Evolutionary conservation across 1,140 invertebrate species (phyloP).

Genomic region (Acromyrmex heyeri): DNA sequence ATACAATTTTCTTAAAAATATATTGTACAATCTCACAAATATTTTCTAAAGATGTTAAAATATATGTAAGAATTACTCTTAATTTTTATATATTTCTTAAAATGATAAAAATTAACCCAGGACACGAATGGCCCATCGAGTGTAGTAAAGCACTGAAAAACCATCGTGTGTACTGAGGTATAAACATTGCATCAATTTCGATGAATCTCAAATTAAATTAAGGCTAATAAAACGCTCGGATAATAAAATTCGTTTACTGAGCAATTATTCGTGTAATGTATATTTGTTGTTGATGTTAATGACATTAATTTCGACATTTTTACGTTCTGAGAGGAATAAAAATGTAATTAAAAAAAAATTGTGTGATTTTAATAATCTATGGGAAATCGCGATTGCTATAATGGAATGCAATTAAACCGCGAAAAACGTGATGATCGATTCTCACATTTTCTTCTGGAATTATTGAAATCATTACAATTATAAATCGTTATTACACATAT

Average conservation of each 20-base stretch:
- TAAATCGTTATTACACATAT: background rate
- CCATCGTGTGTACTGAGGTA: too few species aligned
- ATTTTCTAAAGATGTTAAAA: too few species aligned
- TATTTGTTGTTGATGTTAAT: background rate
- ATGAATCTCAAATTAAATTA: background rate
- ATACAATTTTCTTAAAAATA: too few species aligned
- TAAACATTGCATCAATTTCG: background rate
- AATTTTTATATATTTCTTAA: too few species aligned
- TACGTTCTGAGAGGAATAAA: background rate
- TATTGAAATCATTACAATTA: background rate
- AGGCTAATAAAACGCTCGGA: background rate
- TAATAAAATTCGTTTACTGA: background rate
- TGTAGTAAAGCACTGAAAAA: too few species aligned
- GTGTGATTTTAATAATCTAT: background rate
- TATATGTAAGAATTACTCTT: too few species aligned
- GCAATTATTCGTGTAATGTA: background rate
- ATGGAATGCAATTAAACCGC: background rate
- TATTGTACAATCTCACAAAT: too few species aligned
- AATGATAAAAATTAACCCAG: too few species aligned
- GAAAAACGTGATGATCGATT: background rate
- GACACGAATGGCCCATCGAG: too few species aligned
- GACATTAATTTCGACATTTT: background rate
- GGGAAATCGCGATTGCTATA: background rate
- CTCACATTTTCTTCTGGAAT: background rate
- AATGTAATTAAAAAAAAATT: background rate